Evolutionary conservation across 2,113 vertebrate species (phyloP), one percentile per base, ranked within the genome.

Genomic region (Megalops atlanticus): DNA sequence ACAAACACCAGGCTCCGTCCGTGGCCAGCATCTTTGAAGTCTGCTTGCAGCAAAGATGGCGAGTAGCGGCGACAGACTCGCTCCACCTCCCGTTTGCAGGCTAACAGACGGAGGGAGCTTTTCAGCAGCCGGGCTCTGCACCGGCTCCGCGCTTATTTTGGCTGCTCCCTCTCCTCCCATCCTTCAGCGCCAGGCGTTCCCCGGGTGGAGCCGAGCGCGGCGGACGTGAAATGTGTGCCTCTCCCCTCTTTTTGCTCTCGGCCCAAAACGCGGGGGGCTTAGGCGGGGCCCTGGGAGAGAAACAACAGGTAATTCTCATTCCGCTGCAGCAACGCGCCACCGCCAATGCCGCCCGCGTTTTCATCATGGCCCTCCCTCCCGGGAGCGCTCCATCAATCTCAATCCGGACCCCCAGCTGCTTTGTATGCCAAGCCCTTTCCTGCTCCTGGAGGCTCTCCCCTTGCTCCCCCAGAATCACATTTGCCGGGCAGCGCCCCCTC

Each of bases 341-440:
- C 58, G 10, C 58, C n/a, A n/a, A 54, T 83, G 87, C 58, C 78
- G 40, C 76, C 70, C 33, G 84, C 83, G 73, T 47, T 86, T 88
- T 88, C 86, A 87, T 90, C 86, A 83, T 78, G 68, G 80, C 82
- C 79, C 82, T 87, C 77, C 86, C 85, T 87, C 85, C 77, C 84
- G 85, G 84, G 84, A 82, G 76, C 81, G 68, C 81, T 84, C 41
- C 76, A 80, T 76, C 84, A 89, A 91, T 91, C 89, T 92, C 90
- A 88, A 90, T 92, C 91, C 87, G 81, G 76, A 83, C 85, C 76
- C 87, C 81, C 84, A 85, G 87, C 83, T 88, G 86, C 86, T 80
- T 86, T 86, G 88, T 85, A 84, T 33, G 8, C 85, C 24, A 89
- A 88, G 84, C 3, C 86, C 88, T 89, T 85, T 87, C 2, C 40